Conservation (phyloP, 1,140 invertebrate species). For the Macrocentrus cingulum region DNA sequence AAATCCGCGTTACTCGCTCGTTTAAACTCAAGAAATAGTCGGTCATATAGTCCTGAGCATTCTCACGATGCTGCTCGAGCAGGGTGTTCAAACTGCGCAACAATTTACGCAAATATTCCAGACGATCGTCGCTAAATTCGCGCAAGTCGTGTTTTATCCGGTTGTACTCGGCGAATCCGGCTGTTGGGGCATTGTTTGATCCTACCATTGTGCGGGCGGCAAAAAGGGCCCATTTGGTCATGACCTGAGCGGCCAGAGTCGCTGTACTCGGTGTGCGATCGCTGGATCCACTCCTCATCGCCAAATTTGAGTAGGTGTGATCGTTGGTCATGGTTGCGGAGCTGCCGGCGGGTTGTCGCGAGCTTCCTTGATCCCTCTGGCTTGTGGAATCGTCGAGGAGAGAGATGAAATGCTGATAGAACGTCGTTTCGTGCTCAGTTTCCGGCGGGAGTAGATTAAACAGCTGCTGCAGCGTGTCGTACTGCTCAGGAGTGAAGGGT, state of each 20-base stretch:
- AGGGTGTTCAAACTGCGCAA: too few relatives aligned
- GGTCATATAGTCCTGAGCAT: too few relatives aligned
- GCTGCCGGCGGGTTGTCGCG: background rate
- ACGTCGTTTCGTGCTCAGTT: background rate
- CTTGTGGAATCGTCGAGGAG: background rate
- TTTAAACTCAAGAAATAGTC: too few relatives aligned
- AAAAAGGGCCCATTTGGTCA: background rate
- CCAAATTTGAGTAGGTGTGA: conserved; percentile 43
- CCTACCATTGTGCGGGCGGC: conserved; percentile 5
- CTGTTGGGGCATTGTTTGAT: too few relatives aligned
- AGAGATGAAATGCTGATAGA: background rate
- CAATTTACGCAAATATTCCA: too few relatives aligned
- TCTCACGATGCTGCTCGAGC: too few relatives aligned
- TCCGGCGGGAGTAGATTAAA: background rate
- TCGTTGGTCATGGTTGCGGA: conserved; percentile 32
- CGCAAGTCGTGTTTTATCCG: too few relatives aligned
- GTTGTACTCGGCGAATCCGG: too few relatives aligned
- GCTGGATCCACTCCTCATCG: conserved; percentile 16
- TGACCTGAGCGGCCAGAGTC: conserved; percentile 32
- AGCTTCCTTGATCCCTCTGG: background rate
- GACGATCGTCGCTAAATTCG: too few relatives aligned
- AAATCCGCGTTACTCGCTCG: too few relatives aligned
- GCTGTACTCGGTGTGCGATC: conserved; percentile 37
- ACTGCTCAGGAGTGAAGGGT: conserved; percentile 5
- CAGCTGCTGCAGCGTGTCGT: conserved; percentile 3